Base-by-base conservation (phyloP, 2,888 invertebrate genomes). In the Drepana falcataria region DNA sequence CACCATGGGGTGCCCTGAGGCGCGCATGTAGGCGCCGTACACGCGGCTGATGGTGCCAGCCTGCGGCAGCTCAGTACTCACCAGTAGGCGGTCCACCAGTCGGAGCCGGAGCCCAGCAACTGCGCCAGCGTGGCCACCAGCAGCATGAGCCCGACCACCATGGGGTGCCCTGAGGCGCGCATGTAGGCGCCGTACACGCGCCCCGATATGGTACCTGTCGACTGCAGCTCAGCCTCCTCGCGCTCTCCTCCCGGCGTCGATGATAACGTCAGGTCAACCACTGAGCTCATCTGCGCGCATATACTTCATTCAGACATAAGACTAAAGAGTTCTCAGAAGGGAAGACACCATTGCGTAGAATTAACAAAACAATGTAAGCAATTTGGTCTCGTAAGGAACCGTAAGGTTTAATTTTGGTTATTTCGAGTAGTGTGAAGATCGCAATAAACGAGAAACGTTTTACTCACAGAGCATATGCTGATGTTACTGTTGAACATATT, bases 51-150 rank as follows among this genome's bases (percentile, higher is more conserved):
- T 44, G 44, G 6, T 44, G 7, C 2, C 40, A 40, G 40, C 9
- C 44, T 7, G 9, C 7, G 1, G 5, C 44, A 44, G 44, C 44
- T 4, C 2, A 9, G 44, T 6, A 56, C 84, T 88, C 69, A 94
- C 96, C 96, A 96, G 73, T 93, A 94, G 4, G 95, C 93, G 4
- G 96, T 92, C 90, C 95, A 97, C 85, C 94, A 96, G 78, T 97
- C 97, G 0, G 94, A 93, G 4, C 93, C 92, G 6, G 96, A 96
- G 1, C 94, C 95, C 47, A 94, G 82, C 4, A 93, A 66, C 83
- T 96, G 96, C 1, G 96, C 92, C 0, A 94, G 59, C 34, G 94
- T 65, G 63, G 95, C 95, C 37, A 95, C 91, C 2, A 93, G 49
- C 2, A 94, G 61, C 82, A 96, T 92, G 0, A 93, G 74, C 33